Base-by-base conservation (phyloP, 2,888 invertebrate species). In the Hipparchia semele region DNA sequence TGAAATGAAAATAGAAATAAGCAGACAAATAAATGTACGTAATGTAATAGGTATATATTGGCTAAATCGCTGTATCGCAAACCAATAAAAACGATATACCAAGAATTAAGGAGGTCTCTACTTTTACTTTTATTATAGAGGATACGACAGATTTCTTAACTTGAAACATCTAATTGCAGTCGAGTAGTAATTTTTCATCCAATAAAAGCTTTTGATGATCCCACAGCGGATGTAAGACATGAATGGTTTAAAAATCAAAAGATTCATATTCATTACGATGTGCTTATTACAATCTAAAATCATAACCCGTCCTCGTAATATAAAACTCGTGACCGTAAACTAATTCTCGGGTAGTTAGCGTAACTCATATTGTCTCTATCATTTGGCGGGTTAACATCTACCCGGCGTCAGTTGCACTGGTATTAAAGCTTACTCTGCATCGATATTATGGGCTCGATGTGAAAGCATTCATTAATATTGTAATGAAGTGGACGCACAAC, bases 401-500 rank as follows among this genome's bases (percentile, higher is more conserved):
- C 83, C 85, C 79, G 75, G 80, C 82, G 85, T 87, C 86, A 86
- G 84, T 84, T 83, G 86, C 83, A 83, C 84, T 81, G 81, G 84
- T 82, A 87, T 85, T 87, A 86, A 85, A 83, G 77, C 82, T 81
- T 83, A 83, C 85, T 69, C 65, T 83, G 85, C 84, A 79, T 79
- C 83, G 83, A 82, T 81, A 84, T 82, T 84, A 85, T 89, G 83
- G 80, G 79, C 83, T 75, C 75, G 75, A 88, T 87, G 86, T 86
- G 87, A 87, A 82, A 85, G 86, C 89, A 88, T 89, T 90, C 87
- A 91, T 91, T 91, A 91, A 91, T 91, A 91, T 90, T 90, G 86
- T 91, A 91, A 92, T 91, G 90, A 91, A 89, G 84, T 82, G 85
- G 82, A 86, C 81, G 85, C 78, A 84, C 83, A 83, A 80, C 81